Base-by-base conservation (phyloP, 2,888 invertebrate genomes). In the Agrilus mali region DNA sequence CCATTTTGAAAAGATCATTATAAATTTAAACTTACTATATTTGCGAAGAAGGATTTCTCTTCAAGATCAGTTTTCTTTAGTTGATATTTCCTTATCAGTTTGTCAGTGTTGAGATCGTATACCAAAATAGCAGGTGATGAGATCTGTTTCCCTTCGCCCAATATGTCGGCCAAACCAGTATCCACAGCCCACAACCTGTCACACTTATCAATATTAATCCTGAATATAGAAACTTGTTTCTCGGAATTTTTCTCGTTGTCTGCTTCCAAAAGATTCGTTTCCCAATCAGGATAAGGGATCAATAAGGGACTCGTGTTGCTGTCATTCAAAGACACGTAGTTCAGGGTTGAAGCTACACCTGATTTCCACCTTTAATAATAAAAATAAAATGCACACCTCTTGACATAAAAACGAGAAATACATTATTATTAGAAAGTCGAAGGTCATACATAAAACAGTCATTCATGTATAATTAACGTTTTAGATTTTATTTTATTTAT, bases 121-220 rank as follows among this genome's bases (percentile, higher is more conserved):
- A 84, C 74, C 2, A 79, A 75, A 36, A 86, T 70, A 1, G 81
- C 75, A 7, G 80, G 77, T 2, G 76, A 77, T 2, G 74, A 68
- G 14, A 74, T 72, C 70, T 71, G 80, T 51, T 78, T 77, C 33
- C 72, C 69, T 22, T 66, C 66, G 59, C 85, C 86, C 40, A 78
- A 66, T 63, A 86, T 82, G 59, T 86, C 83, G 35, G 81, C 78
- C 33, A 85, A 64, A 42, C 86, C 88, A 1, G 84, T 80, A 59
- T 88, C 87, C 65, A 88, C 73, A 5, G 85, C 80, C 87, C 88
- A 88, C 7, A 88, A 71, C 36, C 88, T 74, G 60, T 86, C 85
- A 55, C 88, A 88, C 5, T 71, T 71, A 60, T 88, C 88, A 1
- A 82, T 78, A 50, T 72, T 74, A 16, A 84, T 69, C 47, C 88